These are phyloP conservation scores for Musca domestica DNA, from an alignment of 1,140 invertebrate species.

Conservation along the genomic window DNA sequence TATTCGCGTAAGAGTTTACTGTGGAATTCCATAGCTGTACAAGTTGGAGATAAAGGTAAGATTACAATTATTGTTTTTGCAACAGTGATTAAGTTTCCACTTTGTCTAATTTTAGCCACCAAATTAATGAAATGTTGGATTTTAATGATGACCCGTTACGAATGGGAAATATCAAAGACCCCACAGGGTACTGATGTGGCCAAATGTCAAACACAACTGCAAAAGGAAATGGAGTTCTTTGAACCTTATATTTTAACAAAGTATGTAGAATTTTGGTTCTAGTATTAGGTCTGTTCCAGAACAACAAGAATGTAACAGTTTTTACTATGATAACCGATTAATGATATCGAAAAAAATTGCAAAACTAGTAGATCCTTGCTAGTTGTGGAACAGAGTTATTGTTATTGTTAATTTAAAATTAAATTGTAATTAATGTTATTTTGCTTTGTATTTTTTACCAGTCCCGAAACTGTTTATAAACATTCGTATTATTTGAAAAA, in stretches of 20 bases:
- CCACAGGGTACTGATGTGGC: neutral
- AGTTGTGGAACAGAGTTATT: neutral
- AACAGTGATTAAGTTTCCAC: neutral
- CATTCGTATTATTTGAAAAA: conserved; percentile 32
- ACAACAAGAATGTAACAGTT: too few relatives aligned
- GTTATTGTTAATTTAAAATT: neutral
- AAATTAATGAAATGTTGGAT: conserved; percentile 48
- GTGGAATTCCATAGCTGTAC: conserved; percentile 41
- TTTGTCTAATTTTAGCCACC: conserved; percentile 31
- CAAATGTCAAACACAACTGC: conserved; percentile 9
- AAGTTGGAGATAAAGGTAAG: conserved; percentile 37
- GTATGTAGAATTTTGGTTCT: neutral
- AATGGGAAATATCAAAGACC: conserved; percentile 37
- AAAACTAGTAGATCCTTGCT: neutral
- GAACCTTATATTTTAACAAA: conserved; percentile 19
- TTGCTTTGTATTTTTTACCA: conserved; percentile 11
- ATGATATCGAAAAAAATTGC: too few relatives aligned
- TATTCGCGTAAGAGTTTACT: conserved; percentile 35
- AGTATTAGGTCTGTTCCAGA: too few relatives aligned
- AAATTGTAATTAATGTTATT: conserved; percentile 2
- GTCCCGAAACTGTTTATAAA: conserved; percentile 34
- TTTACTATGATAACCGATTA: too few relatives aligned
- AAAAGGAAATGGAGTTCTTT: conserved; percentile 28
- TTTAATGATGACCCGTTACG: conserved; percentile 36
- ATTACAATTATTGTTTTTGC: neutral